Percentiles rank a stretch among this genome's conserved stretches.
phyloP scores from a whole-genome alignment of 2,888 invertebrate species.

The Sinopyrophorus schimmeli region DNA sequence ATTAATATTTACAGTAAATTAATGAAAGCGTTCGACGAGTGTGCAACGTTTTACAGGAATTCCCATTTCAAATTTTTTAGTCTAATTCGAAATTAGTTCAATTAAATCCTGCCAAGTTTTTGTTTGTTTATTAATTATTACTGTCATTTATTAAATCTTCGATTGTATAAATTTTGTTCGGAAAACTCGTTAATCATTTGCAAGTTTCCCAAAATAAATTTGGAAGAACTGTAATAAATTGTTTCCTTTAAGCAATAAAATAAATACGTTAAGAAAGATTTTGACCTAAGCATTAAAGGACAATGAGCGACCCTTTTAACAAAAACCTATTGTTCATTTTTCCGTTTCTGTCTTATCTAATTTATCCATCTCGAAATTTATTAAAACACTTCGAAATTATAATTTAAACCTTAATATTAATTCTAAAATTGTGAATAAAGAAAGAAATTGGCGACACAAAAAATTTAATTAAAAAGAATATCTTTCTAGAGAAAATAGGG shows the following conservation, averaged over 20 bases:
- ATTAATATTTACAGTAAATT: constrained; percentile 5
- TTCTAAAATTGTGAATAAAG: too few relatives aligned
- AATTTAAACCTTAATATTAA: too few relatives aligned
- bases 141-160: not conserved
- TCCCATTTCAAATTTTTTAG: not conserved
- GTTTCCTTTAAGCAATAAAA: constrained; percentile 1
- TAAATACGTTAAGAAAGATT: constrained; percentile 4
- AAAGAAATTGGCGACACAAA: too few relatives aligned
- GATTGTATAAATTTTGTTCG: too few relatives aligned
- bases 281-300: constrained; percentile 7
- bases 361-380: too few relatives aligned
- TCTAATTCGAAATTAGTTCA: not conserved
- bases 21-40: not conserved
- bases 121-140: not conserved
- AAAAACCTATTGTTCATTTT: constrained; percentile 4
- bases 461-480: too few relatives aligned
- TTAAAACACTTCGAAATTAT: too few relatives aligned
- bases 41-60: not conserved
- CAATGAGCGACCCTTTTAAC: constrained; percentile 3
- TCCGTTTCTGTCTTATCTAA: constrained; percentile 4
- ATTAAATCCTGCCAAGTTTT: not conserved
- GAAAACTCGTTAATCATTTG: constrained; percentile 2
- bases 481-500: too few relatives aligned
- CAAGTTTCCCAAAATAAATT: not conserved
- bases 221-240: not conserved